Percentiles rank a stretch among this genome's conserved stretches.
These are phyloP conservation scores for Musca domestica DNA, from an alignment of 1,140 invertebrate species.

Conservation along the genomic window DNA sequence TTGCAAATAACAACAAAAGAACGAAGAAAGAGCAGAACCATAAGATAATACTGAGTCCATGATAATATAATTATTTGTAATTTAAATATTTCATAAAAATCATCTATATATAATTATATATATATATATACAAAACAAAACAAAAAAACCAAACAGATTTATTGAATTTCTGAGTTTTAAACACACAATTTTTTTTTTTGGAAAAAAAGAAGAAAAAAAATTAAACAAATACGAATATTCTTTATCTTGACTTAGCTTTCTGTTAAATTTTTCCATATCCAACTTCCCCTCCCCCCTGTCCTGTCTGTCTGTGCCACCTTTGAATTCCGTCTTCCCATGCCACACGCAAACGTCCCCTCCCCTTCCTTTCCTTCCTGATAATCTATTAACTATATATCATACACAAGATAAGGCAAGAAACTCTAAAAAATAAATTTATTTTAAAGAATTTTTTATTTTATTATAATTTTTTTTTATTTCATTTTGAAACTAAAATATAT, in stretches of 20 bases:
- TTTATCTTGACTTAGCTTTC: background rate
- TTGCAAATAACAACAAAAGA: constrained; percentile 20
- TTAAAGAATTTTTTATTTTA: constrained; percentile 10
- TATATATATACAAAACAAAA: constrained; percentile 9
- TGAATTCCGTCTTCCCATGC: too few species aligned
- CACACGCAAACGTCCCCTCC: too few species aligned
- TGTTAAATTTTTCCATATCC: background rate
- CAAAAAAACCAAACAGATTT: constrained; percentile 11
- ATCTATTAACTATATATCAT: background rate
- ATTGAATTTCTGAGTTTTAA: constrained; percentile 23
- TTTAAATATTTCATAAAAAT: constrained; percentile 21
- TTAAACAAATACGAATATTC: too few species aligned
- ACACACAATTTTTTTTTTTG: constrained; percentile 17
- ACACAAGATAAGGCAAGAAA: background rate
- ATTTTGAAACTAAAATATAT: constrained; percentile 12
- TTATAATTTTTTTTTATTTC: background rate
- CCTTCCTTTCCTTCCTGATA: background rate
- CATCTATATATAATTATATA: constrained; percentile 22
- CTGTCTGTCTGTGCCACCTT: too few species aligned
- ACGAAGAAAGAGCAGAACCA: too few species aligned
- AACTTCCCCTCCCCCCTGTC: background rate
- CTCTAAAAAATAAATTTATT: background rate
- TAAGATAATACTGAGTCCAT: constrained; percentile 14
- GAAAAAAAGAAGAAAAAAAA: background rate
- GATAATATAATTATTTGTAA: constrained; percentile 23